These are phyloP conservation scores for Scartelaos histophorus DNA, from an alignment of 2,113 vertebrate species.

Conservation along the genomic window DNA sequence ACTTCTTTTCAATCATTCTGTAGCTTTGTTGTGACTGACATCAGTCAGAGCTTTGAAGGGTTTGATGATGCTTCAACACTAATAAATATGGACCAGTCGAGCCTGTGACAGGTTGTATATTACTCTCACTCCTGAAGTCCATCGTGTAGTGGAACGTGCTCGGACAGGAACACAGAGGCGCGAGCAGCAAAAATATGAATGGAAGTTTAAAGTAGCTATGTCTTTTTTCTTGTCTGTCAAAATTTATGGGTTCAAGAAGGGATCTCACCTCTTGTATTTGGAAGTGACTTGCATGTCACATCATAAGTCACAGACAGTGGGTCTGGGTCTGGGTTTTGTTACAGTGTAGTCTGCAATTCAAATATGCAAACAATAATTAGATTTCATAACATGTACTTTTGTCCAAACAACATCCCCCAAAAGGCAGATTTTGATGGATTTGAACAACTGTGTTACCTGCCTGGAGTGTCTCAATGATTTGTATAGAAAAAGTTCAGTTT, in stretches of 20 bases:
- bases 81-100: constrained; percentile 11
- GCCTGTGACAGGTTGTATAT: constrained; percentile 15
- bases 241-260: not conserved
- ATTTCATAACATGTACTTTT: not conserved
- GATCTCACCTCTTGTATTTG: not conserved
- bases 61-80: not conserved
- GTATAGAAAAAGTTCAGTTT: not conserved
- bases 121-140: constrained; percentile 15
- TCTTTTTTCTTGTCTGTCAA: constrained; percentile 49
- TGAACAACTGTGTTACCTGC: not conserved
- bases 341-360: not conserved
- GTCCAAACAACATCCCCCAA: not conserved
- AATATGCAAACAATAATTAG: not conserved
- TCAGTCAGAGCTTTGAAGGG: not conserved
- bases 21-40: not conserved
- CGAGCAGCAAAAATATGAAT: constrained; percentile 43
- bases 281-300: not conserved
- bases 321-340: not conserved
- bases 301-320: not conserved
- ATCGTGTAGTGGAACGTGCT: constrained; percentile 49
- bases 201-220: constrained; percentile 35
- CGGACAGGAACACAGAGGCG: constrained; percentile 53
- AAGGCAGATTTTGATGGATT: not conserved
- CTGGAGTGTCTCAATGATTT: too few species aligned
- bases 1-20: not conserved